Conservation (phyloP, 2,113 vertebrate species). For the Otocyon megalotis region DNA sequence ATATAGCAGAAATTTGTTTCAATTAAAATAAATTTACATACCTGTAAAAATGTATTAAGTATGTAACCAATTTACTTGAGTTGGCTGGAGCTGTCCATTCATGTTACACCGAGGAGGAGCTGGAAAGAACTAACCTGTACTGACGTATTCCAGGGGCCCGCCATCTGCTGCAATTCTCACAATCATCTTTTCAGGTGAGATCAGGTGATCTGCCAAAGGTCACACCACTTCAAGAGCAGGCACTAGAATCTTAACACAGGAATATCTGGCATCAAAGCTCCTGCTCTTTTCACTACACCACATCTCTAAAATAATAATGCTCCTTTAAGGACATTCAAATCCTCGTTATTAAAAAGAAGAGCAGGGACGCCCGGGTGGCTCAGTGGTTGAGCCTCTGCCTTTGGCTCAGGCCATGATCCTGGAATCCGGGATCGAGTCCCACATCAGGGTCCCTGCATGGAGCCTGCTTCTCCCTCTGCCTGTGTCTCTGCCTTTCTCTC, state of each 20-base stretch:
- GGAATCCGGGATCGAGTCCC: too few species aligned
- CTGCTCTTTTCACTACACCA: not conserved
- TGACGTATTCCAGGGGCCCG: not conserved
- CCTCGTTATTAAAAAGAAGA: not conserved
- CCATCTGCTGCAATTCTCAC: conserved; percentile 24
- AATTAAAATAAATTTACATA: conserved; percentile 14
- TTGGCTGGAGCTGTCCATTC: not conserved
- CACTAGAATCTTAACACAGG: conserved; percentile 1
- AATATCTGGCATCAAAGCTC: not conserved
- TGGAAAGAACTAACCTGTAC: not conserved
- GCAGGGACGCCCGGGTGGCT: too few species aligned
- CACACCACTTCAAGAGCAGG: not conserved
- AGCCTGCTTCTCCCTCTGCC: too few species aligned
- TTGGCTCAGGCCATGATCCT: too few species aligned
- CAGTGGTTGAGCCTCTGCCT: too few species aligned
- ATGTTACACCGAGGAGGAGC: not conserved
- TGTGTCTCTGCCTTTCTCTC: too few species aligned
- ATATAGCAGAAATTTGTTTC: not conserved
- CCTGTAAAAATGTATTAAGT: not conserved
- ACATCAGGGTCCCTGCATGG: too few species aligned
- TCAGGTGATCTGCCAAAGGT: conserved; percentile 1
- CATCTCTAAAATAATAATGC: not conserved
- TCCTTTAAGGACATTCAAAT: not conserved
- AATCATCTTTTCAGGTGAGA: not conserved
- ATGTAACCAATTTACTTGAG: not conserved